A percentile compares a stretch with the other conserved stretches of the same genome.
phyloP scores from a whole-genome alignment of 1,140 invertebrate species.

The Drosophila teissieri region DNA sequence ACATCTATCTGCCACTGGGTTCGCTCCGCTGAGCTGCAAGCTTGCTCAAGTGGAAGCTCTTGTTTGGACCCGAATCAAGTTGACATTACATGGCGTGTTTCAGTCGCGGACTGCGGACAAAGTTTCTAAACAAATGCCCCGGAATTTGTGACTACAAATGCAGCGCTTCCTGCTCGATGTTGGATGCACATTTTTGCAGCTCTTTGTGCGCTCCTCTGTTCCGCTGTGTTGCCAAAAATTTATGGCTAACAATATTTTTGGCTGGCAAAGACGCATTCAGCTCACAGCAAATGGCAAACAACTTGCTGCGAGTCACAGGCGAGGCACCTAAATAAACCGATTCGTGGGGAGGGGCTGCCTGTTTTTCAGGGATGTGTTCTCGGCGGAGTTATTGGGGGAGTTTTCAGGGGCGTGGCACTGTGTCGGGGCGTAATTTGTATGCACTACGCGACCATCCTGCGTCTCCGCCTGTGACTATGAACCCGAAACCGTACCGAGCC shows the following conservation, averaged over 20 bases:
- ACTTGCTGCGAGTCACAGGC: conserved; percentile 48
- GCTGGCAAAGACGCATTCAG: conserved; percentile 33
- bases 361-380: not conserved
- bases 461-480: conserved; percentile 35
- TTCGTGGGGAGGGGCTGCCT: conserved; percentile 1
- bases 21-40: conserved; percentile 43
- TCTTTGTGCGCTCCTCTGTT: conserved; percentile 19
- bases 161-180: conserved; percentile 42
- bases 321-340: conserved; percentile 72
- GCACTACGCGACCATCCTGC: conserved; percentile 58
- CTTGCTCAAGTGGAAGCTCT: conserved; percentile 49
- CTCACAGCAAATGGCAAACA: conserved; percentile 71
- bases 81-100: conserved; percentile 55
- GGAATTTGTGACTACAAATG: conserved; percentile 64
- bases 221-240: conserved; percentile 69
- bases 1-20: conserved; percentile 19
- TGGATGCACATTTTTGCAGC: conserved; percentile 20
- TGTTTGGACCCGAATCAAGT: conserved; percentile 48
- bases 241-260: conserved; percentile 78
- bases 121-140: conserved; percentile 68
- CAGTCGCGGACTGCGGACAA: conserved; percentile 39
- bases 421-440: conserved; percentile 74
- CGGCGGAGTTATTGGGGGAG: conserved; percentile 15
- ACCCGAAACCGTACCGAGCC: conserved; percentile 40
- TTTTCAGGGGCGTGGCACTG: conserved; percentile 41